Conservation (phyloP, 2,888 invertebrate species). For the Chaetogeoica ovagalla region DNA sequence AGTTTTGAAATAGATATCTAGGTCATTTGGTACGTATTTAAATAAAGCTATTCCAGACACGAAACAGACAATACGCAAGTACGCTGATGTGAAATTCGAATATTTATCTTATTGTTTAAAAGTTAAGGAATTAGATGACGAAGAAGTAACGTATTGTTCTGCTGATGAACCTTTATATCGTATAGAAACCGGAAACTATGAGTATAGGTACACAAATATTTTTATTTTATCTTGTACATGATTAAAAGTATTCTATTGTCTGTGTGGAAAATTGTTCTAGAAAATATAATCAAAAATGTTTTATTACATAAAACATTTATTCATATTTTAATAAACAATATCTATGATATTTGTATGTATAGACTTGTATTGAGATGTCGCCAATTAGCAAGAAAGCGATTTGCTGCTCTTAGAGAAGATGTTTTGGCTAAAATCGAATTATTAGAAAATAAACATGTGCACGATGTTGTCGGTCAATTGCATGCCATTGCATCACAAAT, state of each 20-base stretch:
- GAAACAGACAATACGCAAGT: conserved; percentile 93
- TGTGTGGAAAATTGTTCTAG: too few species aligned
- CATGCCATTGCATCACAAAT: conserved; percentile 70
- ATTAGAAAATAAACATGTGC: conserved; percentile 96
- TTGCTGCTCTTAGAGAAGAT: conserved; percentile 82
- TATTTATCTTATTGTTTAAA: conserved; percentile 98
- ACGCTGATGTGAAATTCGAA: conserved; percentile 98
- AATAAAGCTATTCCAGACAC: conserved; percentile 99
- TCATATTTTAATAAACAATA: conserved; percentile 25
- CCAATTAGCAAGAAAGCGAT: conserved; percentile 86
- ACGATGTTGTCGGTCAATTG: conserved; percentile 60
- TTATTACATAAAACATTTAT: conserved; percentile 13
- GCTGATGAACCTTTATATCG: conserved; percentile 95
- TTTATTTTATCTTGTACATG: too few species aligned
- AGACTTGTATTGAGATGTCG: conserved; percentile 91
- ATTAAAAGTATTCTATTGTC: too few species aligned
- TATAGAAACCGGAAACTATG: conserved; percentile 99
- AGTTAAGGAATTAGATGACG: conserved; percentile 99
- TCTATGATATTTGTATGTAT: conserved; percentile 53
- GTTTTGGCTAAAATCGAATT: conserved; percentile 96
- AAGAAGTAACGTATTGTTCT: conserved; percentile 90
- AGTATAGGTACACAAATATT: conserved; percentile 73
- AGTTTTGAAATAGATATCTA: conserved; percentile 70
- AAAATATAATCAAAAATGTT: too few species aligned
- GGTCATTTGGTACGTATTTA: conserved; percentile 94